Conservation (phyloP, 2,113 vertebrate genomes). For the Triplophysa tibetana region DNA sequence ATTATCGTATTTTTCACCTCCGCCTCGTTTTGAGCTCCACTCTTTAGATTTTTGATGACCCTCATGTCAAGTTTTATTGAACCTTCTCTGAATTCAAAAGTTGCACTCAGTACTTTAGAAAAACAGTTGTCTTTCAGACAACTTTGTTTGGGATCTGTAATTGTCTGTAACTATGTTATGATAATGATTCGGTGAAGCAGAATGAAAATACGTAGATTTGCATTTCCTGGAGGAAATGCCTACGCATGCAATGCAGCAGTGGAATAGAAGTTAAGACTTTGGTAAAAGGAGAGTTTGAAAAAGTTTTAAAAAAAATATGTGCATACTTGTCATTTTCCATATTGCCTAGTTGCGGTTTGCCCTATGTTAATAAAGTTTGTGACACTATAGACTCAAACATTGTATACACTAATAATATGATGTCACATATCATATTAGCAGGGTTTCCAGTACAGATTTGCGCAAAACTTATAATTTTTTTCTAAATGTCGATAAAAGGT, state of each 20-base stretch:
- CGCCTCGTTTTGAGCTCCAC: neutral
- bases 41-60: neutral
- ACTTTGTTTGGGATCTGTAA: neutral
- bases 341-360: too few relatives aligned
- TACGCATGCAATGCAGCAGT: neutral
- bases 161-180: slow-evolving; percentile 9
- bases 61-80: neutral
- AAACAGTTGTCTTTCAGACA: too few relatives aligned
- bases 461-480: too few relatives aligned
- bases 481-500: too few relatives aligned
- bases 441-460: too few relatives aligned
- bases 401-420: too few relatives aligned
- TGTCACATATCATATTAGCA: too few relatives aligned
- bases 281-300: neutral
- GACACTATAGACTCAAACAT: too few relatives aligned
- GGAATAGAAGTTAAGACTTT: neutral
- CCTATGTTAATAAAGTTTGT: too few relatives aligned
- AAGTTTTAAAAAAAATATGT: neutral
- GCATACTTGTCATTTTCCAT: too few relatives aligned
- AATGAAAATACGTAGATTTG: neutral
- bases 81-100: neutral
- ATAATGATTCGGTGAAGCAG: neutral
- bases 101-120: neutral
- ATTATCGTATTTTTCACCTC: neutral
- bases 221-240: slow-evolving; percentile 7